Conservation (phyloP, 37 sponge, comb jelly and placozoan genomes). For the Theonella swinhoei region DNA sequence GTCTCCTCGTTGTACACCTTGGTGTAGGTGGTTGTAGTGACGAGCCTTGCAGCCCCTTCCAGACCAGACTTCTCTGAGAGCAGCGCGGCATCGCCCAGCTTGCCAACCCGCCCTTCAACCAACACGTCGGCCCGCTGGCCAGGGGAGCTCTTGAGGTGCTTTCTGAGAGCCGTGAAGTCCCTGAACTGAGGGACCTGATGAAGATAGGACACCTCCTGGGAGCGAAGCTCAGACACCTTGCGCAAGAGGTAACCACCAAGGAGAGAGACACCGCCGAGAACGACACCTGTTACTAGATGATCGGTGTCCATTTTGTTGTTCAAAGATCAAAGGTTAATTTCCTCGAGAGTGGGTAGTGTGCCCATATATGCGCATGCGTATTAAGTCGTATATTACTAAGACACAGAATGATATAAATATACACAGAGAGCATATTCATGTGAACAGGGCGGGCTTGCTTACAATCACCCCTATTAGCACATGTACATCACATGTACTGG, state of each 20-base stretch:
- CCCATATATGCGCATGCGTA: too few relatives aligned
- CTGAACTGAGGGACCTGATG: slow-evolving; percentile 46
- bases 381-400: too few relatives aligned
- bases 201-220: slow-evolving; percentile 53
- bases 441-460: too few relatives aligned
- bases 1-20: slow-evolving; percentile 36
- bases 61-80: slow-evolving; percentile 60
- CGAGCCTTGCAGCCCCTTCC: slow-evolving; percentile 65
- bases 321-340: too few relatives aligned
- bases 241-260: slow-evolving; percentile 49
- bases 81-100: slow-evolving; percentile 19
- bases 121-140: slow-evolving; percentile 43
- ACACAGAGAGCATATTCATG: too few relatives aligned
- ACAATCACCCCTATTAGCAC: too few relatives aligned
- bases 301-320: slow-evolving; percentile 42
- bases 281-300: slow-evolving; percentile 22
- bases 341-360: too few relatives aligned
- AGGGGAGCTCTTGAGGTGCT: slow-evolving; percentile 23
- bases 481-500: too few relatives aligned
- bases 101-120: slow-evolving; percentile 52
- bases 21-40: slow-evolving; percentile 61
- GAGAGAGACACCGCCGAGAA: slow-evolving; percentile 46
- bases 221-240: slow-evolving; percentile 1
- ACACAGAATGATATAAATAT: too few relatives aligned
- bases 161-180: slow-evolving; percentile 23